phyloP scores from a whole-genome alignment of 2,888 invertebrate species.

The Xestobium rufovillosum region DNA sequence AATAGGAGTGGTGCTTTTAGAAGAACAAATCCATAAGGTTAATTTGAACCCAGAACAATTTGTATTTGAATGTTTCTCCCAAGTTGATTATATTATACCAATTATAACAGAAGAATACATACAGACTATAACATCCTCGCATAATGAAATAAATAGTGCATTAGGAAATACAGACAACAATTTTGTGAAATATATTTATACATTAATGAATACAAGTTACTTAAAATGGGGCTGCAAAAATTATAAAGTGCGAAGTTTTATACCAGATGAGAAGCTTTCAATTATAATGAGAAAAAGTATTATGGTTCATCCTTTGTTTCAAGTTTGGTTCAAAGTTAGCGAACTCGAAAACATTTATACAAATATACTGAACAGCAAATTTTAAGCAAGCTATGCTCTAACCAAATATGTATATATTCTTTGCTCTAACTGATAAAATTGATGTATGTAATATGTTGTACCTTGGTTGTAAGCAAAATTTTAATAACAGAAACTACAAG shows the following conservation, averaged over 20 bases:
- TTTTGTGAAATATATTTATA: conserved; percentile 19
- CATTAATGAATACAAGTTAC: conserved; percentile 16
- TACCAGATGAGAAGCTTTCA: conserved; percentile 15
- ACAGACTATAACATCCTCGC: conserved; percentile 8
- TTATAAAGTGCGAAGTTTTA: conserved; percentile 18
- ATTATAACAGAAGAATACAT: conserved; percentile 19
- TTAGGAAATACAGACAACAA: conserved; percentile 16
- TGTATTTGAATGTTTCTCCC: conserved; percentile 16
- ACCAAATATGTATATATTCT: too few species aligned
- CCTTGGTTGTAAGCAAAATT: too few species aligned
- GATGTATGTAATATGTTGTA: too few species aligned
- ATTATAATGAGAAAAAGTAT: conserved; percentile 6
- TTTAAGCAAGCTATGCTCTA: too few species aligned
- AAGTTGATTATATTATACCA: conserved; percentile 19
- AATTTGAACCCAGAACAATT: conserved; percentile 14
- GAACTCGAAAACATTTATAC: conserved; percentile 9
- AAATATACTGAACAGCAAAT: too few species aligned
- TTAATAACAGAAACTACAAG: too few species aligned
- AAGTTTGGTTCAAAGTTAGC: conserved; percentile 10
- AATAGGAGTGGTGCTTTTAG: conserved; percentile 17
- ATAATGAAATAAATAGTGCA: conserved; percentile 3
- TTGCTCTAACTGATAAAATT: too few species aligned
- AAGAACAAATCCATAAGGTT: conserved; percentile 16
- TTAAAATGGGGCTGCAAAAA: conserved; percentile 17
- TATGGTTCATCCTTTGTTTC: conserved; percentile 13